Conservation (phyloP, 2,888 invertebrate species). For the Lordiphosa fenestrarum region DNA sequence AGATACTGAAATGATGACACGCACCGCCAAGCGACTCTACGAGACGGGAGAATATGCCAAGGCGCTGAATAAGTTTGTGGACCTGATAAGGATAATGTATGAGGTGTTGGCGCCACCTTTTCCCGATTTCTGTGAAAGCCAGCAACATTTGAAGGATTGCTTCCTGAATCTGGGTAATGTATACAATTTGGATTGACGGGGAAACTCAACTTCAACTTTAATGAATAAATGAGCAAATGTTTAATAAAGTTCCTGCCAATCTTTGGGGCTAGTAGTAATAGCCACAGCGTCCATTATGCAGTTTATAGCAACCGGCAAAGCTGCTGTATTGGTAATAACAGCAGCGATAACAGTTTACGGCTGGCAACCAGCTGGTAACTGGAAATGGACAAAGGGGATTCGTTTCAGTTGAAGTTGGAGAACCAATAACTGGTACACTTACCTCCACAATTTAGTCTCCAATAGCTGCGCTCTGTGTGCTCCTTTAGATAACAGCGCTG, state of each 20-base stretch:
- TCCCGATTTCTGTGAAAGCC: constrained; percentile 87
- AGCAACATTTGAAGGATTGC: constrained; percentile 86
- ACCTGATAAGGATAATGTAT: constrained; percentile 85
- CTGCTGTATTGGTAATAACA: constrained; percentile 42
- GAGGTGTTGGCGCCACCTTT: constrained; percentile 87
- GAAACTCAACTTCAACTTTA: not conserved
- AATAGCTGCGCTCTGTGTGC: constrained; percentile 38
- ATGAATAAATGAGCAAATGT: constrained; percentile 10
- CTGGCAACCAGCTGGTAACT: constrained; percentile 43
- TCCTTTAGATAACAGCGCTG: constrained; percentile 57
- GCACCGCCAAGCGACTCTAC: constrained; percentile 83
- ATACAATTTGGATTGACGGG: constrained; percentile 67
- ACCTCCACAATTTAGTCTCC: constrained; percentile 51
- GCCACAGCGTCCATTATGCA: constrained; percentile 42
- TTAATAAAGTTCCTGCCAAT: not conserved
- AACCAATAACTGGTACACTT: constrained; percentile 19
- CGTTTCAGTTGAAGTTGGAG: too few relatives aligned
- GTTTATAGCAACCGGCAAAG: constrained; percentile 64
- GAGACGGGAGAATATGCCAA: constrained; percentile 84
- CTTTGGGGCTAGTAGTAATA: constrained; percentile 13
- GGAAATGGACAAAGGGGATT: constrained; percentile 3
- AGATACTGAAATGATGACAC: constrained; percentile 87
- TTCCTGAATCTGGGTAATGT: constrained; percentile 84
- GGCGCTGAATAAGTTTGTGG: constrained; percentile 84
- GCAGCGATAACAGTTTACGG: constrained; percentile 63